phyloP scores from a whole-genome alignment of 92 coral and sea anemone species.

The Porites lobata region DNA sequence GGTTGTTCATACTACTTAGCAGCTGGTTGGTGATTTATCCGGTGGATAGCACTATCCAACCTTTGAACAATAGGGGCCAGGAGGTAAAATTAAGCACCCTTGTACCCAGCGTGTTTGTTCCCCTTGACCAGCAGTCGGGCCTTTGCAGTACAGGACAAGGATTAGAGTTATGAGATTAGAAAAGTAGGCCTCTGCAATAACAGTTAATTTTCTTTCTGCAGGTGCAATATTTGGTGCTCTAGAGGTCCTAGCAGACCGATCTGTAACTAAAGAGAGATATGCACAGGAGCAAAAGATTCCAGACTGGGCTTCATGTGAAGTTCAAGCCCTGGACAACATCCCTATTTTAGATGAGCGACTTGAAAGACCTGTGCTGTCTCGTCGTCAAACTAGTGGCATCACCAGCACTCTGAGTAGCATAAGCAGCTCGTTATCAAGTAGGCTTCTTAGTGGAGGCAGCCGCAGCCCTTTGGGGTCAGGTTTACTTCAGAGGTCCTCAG shows the following conservation, averaged over 20 bases:
- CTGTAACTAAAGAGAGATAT: conserved; percentile 85
- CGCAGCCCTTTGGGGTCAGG: conserved; percentile 48
- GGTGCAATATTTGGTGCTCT: conserved; percentile 99
- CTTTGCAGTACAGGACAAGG: too few relatives aligned
- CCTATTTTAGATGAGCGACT: conserved; percentile 74
- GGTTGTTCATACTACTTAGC: too few relatives aligned
- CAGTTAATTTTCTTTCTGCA: conserved; percentile 14
- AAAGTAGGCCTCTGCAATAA: too few relatives aligned
- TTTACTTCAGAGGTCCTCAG: conserved; percentile 39
- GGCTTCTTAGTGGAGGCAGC: conserved; percentile 84
- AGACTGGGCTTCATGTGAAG: conserved; percentile 93
- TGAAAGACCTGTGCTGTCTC: conserved; percentile 87
- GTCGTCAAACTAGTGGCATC: conserved; percentile 93
- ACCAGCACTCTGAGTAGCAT: conserved; percentile 90
- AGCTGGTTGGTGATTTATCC: too few relatives aligned
- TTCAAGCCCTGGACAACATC: conserved; percentile 65
- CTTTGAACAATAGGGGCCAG: too few relatives aligned
- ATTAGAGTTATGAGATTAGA: too few relatives aligned
- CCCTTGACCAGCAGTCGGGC: too few relatives aligned
- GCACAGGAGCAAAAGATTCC: conserved; percentile 87
- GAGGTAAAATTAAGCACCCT: too few relatives aligned
- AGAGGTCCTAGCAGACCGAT: conserved; percentile 96
- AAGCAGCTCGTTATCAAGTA: conserved; percentile 87
- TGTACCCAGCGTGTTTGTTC: too few relatives aligned
- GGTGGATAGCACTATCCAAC: too few relatives aligned